A percentile compares a stretch with the other conserved stretches of the same genome.
phyloP scores from a whole-genome alignment of 2,797 vertebrate species.

The Prionace glauca region DNA sequence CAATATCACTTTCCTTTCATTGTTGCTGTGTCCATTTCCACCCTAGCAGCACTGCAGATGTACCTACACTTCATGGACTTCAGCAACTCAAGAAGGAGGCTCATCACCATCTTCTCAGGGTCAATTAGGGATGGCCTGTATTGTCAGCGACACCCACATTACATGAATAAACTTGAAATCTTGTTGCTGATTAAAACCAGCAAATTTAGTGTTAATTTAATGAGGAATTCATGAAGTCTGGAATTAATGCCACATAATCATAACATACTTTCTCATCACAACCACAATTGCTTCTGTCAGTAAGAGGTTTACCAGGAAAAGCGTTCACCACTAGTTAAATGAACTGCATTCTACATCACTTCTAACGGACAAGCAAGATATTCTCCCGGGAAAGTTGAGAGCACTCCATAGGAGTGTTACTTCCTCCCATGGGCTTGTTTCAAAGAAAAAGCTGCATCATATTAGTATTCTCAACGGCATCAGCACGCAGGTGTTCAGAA shows the following conservation, averaged over 20 bases:
- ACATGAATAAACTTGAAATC: background rate
- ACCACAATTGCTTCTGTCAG: background rate
- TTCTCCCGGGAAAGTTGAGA: background rate
- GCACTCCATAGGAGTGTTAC: background rate
- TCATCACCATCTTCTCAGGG: too few relatives aligned
- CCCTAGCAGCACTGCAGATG: too few relatives aligned
- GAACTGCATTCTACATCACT: background rate
- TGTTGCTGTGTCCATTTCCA: too few relatives aligned
- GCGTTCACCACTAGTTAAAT: background rate
- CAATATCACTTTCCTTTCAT: too few relatives aligned
- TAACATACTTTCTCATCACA: background rate
- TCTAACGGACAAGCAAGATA: background rate
- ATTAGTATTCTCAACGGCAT: background rate
- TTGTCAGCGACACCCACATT: background rate
- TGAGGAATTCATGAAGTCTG: background rate
- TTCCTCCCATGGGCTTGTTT: background rate
- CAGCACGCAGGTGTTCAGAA: background rate
- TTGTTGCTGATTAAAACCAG: background rate
- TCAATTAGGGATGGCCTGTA: background rate
- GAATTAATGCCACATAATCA: background rate
- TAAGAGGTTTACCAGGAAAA: background rate
- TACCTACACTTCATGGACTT: too few relatives aligned
- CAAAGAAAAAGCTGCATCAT: background rate
- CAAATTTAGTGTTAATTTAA: background rate
- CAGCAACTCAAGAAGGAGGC: too few relatives aligned